Evolutionary conservation across 2,888 invertebrate genomes (phyloP).

Genomic region (Mycalesis mineus): DNA sequence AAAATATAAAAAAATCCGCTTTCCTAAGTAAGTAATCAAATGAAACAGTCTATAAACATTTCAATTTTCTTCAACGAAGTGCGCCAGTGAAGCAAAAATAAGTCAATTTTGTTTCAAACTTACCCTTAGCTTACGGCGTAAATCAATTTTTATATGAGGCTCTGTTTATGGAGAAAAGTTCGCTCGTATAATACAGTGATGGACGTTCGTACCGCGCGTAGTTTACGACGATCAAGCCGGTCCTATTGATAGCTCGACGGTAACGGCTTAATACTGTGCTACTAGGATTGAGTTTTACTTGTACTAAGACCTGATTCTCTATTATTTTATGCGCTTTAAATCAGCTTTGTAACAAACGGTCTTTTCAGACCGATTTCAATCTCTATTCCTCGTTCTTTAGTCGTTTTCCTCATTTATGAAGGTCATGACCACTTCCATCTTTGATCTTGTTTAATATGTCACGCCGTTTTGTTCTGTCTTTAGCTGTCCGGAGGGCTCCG

Average conservation of each 20-base stretch:
- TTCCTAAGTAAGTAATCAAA: not conserved
- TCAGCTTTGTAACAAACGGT: too few species aligned
- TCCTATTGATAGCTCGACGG: not conserved
- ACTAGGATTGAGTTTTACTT: not conserved
- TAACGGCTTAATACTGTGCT: not conserved
- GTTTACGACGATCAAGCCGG: slow-evolving; percentile 1
- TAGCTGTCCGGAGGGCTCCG: too few species aligned
- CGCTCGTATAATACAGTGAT: slow-evolving; percentile 5
- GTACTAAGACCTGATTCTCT: not conserved
- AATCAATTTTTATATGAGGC: slow-evolving; percentile 10
- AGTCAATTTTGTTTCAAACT: slow-evolving; percentile 3
- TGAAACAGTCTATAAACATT: not conserved
- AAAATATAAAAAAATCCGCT: not conserved
- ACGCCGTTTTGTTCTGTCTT: too few species aligned
- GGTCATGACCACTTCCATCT: too few species aligned
- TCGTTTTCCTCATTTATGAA: too few species aligned
- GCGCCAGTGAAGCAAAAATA: not conserved
- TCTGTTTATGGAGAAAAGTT: slow-evolving; percentile 4
- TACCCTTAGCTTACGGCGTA: not conserved
- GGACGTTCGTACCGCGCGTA: not conserved
- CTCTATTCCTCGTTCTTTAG: too few species aligned
- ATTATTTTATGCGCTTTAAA: too few species aligned
- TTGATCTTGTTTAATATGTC: too few species aligned
- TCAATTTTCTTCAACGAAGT: not conserved
- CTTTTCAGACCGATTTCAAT: too few species aligned